These are phyloP conservation scores for Masticophis lateralis DNA, from an alignment of 2,797 vertebrate species.

Conservation along the genomic window DNA sequence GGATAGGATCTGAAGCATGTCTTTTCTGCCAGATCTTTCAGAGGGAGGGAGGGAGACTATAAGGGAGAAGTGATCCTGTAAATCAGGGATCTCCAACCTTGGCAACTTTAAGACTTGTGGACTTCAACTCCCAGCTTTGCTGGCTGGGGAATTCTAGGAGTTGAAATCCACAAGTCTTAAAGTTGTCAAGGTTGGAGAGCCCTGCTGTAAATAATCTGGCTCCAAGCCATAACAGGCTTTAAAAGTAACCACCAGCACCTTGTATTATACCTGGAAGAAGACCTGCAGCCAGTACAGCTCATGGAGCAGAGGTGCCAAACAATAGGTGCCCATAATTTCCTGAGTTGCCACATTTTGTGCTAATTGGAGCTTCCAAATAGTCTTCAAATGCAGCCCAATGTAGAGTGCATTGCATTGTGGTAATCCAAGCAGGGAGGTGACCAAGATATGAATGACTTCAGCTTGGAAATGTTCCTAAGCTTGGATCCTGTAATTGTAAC, in stretches of 20 bases:
- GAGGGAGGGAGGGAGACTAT: not conserved
- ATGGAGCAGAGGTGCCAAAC: not conserved
- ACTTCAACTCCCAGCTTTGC: no score
- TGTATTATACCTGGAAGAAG: not conserved
- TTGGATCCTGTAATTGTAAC: not conserved
- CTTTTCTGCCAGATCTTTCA: not conserved
- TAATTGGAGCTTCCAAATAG: not conserved
- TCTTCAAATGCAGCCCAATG: not conserved
- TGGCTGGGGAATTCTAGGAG: no score
- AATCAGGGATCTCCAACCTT: not conserved
- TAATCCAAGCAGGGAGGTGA: not conserved
- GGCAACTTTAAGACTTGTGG: no score
- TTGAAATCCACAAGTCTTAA: no score
- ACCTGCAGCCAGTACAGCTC: not conserved
- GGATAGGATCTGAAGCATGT: not conserved
- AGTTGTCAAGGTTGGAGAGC: no score
- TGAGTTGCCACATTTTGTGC: not conserved
- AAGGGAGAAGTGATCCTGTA: not conserved
- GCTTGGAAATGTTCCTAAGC: not conserved
- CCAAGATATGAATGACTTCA: not conserved
- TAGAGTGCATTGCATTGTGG: not conserved
- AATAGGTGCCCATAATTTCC: not conserved
- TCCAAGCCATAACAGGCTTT: not conserved
- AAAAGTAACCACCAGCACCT: not conserved
- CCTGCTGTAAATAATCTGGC: no score